Conservation (phyloP, 2,113 vertebrate species). For the Rhinolophus ferrumequinum region DNA sequence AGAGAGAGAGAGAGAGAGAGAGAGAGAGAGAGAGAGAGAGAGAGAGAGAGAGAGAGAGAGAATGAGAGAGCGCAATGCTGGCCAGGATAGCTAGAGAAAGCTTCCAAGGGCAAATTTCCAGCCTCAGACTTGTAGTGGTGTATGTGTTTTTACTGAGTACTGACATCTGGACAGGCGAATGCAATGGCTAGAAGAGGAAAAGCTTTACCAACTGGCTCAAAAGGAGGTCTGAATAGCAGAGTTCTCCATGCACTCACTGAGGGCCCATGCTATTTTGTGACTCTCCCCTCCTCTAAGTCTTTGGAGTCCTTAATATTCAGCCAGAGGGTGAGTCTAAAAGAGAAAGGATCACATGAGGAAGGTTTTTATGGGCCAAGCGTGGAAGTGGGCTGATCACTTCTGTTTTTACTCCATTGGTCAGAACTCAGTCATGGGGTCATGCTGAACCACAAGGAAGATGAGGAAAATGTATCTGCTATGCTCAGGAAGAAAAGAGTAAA, state of each 20-base stretch:
- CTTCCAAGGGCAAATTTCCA: not conserved
- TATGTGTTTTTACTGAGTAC: not conserved
- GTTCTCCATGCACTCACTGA: not conserved
- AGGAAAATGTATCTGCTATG: not conserved
- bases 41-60: too few species aligned
- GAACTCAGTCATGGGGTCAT: not conserved
- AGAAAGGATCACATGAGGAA: not conserved
- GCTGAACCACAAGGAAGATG: not conserved
- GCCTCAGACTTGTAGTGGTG: not conserved
- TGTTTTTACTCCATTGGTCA: not conserved
- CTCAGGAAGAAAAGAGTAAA: not conserved
- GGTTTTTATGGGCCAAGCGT: not conserved
- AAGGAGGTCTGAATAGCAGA: not conserved
- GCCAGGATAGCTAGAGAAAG: not conserved
- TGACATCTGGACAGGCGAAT: not conserved
- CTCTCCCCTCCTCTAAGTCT: not conserved
- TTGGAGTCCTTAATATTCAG: not conserved
- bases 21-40: not conserved
- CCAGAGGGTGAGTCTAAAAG: not conserved
- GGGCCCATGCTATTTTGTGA: not conserved
- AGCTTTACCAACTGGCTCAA: not conserved
- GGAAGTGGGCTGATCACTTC: not conserved
- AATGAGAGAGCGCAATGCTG: not conserved
- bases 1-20: not conserved
- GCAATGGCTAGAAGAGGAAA: not conserved